Evolutionary conservation across 2,797 vertebrate species (phyloP).

Genomic region (Benthosema pterotum): DNA sequence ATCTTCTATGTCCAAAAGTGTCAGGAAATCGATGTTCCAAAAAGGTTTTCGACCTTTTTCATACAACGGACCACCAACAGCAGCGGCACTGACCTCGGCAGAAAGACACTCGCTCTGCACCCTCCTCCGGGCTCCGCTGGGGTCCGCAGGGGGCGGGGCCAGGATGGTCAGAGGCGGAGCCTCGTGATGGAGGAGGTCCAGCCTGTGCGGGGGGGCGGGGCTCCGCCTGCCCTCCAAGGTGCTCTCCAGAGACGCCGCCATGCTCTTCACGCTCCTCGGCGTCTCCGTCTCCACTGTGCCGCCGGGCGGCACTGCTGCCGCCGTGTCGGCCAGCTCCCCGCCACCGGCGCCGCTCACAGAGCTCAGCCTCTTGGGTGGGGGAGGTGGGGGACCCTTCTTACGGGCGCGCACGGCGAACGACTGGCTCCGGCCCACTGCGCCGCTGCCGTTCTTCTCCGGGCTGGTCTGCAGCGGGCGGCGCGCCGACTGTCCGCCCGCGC

Average conservation of each 20-base stretch:
- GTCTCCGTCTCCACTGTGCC: slow-evolving; percentile 46
- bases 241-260: slow-evolving; percentile 71
- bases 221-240: slow-evolving; percentile 14
- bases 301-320: slow-evolving; percentile 5
- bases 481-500: slow-evolving; percentile 78
- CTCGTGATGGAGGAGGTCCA: slow-evolving; percentile 5
- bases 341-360: slow-evolving; percentile 82
- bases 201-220: slow-evolving; percentile 1
- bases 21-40: no score
- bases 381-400: slow-evolving; percentile 90
- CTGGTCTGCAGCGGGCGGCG: slow-evolving; percentile 60
- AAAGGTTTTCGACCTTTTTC: no score
- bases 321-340: slow-evolving; percentile 57
- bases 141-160: slow-evolving; percentile 38
- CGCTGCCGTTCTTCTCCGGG: slow-evolving; percentile 58
- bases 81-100: neutral
- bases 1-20: no score
- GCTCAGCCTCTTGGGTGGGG: slow-evolving; percentile 93
- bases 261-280: slow-evolving; percentile 69
- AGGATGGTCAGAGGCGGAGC: slow-evolving; percentile 4
- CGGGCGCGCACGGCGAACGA: slow-evolving; percentile 92
- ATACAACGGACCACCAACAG: no score
- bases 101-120: slow-evolving; percentile 81
- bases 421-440: slow-evolving; percentile 87
- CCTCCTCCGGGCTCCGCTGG: slow-evolving; percentile 68